A percentile compares a stretch with the other conserved stretches of the same genome.
phyloP scores from a whole-genome alignment of 92 coral and sea anemone genomes.

The Actinostola sp. region DNA sequence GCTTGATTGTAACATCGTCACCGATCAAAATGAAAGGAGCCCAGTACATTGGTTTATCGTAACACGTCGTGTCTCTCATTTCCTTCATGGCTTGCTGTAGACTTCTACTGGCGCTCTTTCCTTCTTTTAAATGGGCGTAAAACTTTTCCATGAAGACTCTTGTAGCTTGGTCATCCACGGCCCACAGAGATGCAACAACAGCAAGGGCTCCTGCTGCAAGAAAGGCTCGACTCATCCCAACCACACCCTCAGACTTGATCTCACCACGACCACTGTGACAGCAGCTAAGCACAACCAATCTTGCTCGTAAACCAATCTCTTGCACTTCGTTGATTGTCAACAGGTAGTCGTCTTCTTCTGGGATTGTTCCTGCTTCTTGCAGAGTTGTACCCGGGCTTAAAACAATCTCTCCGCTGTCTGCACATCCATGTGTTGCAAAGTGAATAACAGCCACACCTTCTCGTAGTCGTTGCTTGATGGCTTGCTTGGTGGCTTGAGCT shows the following conservation, averaged over 20 bases:
- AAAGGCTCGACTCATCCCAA: slow-evolving; percentile 29
- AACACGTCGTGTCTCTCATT: not conserved
- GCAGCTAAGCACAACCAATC: slow-evolving; percentile 20
- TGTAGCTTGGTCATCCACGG: slow-evolving; percentile 36
- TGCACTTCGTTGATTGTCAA: slow-evolving; percentile 33
- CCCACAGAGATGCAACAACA: slow-evolving; percentile 42
- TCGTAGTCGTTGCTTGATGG: slow-evolving; percentile 7
- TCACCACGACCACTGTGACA: slow-evolving; percentile 43
- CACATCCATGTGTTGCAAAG: slow-evolving; percentile 25
- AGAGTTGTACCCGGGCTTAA: not conserved
- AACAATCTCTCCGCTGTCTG: slow-evolving; percentile 22
- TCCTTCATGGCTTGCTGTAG: slow-evolving; percentile 29
- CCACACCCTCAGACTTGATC: slow-evolving; percentile 23
- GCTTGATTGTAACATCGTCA: slow-evolving; percentile 21
- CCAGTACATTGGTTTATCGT: slow-evolving; percentile 13
- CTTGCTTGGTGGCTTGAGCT: slow-evolving; percentile 29
- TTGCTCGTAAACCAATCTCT: slow-evolving; percentile 19
- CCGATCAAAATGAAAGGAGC: slow-evolving; percentile 34
- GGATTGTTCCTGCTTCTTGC: slow-evolving; percentile 5
- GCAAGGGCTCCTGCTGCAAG: slow-evolving; percentile 39
- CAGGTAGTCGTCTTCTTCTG: slow-evolving; percentile 29
- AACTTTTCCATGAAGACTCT: slow-evolving; percentile 30
- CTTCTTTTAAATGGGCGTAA: slow-evolving; percentile 13
- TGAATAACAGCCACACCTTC: slow-evolving; percentile 11
- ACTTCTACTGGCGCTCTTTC: slow-evolving; percentile 29